Evolutionary conservation across 2,888 invertebrate species (phyloP).

Genomic region (Microplitis deprimator): DNA sequence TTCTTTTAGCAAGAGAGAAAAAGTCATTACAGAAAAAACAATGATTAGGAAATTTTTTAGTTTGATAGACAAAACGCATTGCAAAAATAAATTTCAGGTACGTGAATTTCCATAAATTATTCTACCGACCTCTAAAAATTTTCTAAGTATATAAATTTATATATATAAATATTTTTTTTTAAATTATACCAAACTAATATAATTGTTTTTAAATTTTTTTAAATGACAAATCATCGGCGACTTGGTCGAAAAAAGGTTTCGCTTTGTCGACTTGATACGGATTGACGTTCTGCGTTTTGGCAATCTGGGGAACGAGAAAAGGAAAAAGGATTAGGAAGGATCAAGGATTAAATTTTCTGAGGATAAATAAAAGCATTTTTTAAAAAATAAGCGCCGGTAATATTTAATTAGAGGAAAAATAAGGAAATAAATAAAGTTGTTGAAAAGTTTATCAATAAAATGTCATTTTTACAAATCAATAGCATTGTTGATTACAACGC

Average conservation of each 20-base stretch:
- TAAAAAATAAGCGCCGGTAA: background rate
- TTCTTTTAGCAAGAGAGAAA: background rate
- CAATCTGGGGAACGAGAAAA: slow-evolving; percentile 47
- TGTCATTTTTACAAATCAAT: background rate
- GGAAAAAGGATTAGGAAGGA: slow-evolving; percentile 37
- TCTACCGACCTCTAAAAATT: slow-evolving; percentile 35
- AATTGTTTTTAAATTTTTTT: background rate
- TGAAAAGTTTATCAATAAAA: background rate
- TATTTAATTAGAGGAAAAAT: background rate
- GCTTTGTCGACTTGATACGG: slow-evolving; percentile 49
- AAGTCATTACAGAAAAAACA: background rate
- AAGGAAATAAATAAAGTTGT: background rate
- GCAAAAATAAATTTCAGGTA: slow-evolving; percentile 47
- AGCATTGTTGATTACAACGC: background rate
- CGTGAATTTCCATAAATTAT: slow-evolving; percentile 43
- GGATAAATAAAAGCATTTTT: background rate
- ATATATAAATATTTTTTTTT: background rate
- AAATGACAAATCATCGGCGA: slow-evolving; percentile 45
- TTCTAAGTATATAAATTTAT: background rate
- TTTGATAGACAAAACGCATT: slow-evolving; percentile 17
- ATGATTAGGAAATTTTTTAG: background rate
- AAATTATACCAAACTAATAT: too few relatives aligned
- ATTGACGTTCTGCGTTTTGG: slow-evolving; percentile 45
- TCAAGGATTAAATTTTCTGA: background rate
- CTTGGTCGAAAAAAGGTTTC: slow-evolving; percentile 47